A percentile compares a stretch with the other conserved stretches of the same genome.
phyloP scores from a whole-genome alignment of 2,797 vertebrate genomes.

The Emys orbicularis region DNA sequence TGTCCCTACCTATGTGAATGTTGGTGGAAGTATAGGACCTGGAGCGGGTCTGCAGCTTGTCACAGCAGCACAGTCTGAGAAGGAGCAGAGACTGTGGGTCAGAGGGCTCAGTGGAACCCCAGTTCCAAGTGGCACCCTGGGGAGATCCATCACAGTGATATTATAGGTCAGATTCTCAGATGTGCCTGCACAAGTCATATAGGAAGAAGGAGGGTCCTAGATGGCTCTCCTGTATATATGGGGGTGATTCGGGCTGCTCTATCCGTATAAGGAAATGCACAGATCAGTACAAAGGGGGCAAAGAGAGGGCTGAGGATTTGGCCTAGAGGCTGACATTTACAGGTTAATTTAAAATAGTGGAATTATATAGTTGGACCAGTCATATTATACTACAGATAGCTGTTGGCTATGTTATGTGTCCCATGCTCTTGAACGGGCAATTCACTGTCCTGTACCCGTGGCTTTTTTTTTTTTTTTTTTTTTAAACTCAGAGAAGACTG shows the following conservation, averaged over 20 bases:
- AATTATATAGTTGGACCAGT: not conserved
- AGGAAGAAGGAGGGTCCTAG: constrained; percentile 8
- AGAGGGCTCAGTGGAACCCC: too few relatives aligned
- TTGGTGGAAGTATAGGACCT: too few relatives aligned
- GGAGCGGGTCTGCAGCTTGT: too few relatives aligned
- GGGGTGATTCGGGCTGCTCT: not conserved
- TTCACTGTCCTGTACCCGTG: too few relatives aligned
- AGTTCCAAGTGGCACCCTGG: too few relatives aligned
- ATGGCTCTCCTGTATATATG: not conserved
- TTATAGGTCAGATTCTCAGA: constrained; percentile 40
- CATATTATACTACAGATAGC: not conserved
- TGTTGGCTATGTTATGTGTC: not conserved
- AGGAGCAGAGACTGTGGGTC: too few relatives aligned
- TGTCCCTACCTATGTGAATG: too few relatives aligned
- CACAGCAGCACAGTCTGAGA: too few relatives aligned
- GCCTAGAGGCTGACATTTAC: not conserved
- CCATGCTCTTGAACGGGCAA: not conserved
- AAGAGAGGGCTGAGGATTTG: not conserved
- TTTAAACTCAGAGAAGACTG: too few relatives aligned
- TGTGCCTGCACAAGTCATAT: constrained; percentile 28
- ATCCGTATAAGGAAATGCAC: not conserved
- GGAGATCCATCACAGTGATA: not conserved
- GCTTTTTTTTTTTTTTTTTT: too few relatives aligned
- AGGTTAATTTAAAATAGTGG: not conserved
- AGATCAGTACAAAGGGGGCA: too few relatives aligned